phyloP scores from a whole-genome alignment of 2,113 vertebrate genomes.

The Pao palembangensis region DNA sequence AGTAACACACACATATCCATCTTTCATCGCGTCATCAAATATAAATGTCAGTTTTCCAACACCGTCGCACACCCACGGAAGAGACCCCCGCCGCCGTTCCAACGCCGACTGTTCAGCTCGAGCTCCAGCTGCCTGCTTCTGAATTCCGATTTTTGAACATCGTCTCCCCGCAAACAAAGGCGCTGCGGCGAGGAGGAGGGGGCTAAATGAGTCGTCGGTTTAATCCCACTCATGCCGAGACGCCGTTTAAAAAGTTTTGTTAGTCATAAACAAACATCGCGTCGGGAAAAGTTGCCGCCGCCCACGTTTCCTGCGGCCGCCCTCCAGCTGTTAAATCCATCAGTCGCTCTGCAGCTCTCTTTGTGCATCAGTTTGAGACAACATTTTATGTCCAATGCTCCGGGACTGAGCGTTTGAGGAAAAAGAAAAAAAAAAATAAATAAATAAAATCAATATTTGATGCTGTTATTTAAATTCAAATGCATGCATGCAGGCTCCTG shows the following conservation, averaged over 20 bases:
- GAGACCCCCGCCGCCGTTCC: slow-evolving; percentile 9
- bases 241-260: background rate
- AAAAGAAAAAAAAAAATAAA: too few species aligned
- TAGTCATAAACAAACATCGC: background rate
- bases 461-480: too few species aligned
- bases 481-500: too few species aligned
- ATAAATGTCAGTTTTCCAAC: slow-evolving; percentile 32
- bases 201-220: background rate
- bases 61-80: slow-evolving; percentile 21
- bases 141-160: background rate
- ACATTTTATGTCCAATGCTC: too few species aligned
- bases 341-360: too few species aligned
- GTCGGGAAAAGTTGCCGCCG: background rate
- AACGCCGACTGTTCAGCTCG: slow-evolving; percentile 1
- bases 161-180: too few species aligned
- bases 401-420: too few species aligned
- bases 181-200: too few species aligned
- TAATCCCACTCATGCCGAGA: background rate
- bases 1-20: slow-evolving; percentile 49
- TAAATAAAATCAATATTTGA: too few species aligned
- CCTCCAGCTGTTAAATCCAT: background rate
- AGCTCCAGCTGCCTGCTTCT: background rate
- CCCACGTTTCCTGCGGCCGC: background rate
- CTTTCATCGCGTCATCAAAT: slow-evolving; percentile 52
- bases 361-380: too few species aligned